These are phyloP conservation scores for Melanostigma gelatinosum DNA, from an alignment of 2,113 vertebrate genomes.

Conservation along the genomic window DNA sequence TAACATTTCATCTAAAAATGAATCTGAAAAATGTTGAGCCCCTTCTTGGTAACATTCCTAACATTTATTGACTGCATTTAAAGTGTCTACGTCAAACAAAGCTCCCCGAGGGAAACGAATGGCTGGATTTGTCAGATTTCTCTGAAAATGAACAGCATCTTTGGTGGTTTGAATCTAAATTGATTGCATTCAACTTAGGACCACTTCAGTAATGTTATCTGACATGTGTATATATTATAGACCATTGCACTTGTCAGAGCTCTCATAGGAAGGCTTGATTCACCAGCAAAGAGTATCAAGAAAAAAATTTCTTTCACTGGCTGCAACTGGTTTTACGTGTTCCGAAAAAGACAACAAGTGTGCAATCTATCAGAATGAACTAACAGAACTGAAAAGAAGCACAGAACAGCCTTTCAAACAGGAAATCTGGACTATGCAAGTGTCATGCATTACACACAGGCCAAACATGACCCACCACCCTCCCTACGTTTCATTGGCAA, in stretches of 20 bases:
- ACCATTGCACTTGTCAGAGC: not conserved
- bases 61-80: slow-evolving; percentile 50
- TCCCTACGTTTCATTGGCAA: not conserved
- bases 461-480: not conserved
- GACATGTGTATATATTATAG: not conserved
- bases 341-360: not conserved
- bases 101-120: not conserved
- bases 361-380: not conserved
- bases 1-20: slow-evolving; percentile 71
- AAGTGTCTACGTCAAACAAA: slow-evolving; percentile 49
- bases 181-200: not conserved
- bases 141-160: not conserved
- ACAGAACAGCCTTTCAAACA: not conserved
- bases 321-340: not conserved
- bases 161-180: not conserved
- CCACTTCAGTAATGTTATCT: not conserved
- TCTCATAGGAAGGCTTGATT: not conserved
- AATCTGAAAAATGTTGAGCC: slow-evolving; percentile 47
- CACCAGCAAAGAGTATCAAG: not conserved
- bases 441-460: too few species aligned
- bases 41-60: slow-evolving; percentile 53
- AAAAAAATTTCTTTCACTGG: not conserved
- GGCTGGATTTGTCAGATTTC: slow-evolving; percentile 25
- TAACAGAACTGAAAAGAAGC: not conserved
- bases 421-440: not conserved